Conservation (phyloP, 2,113 vertebrate species). For the Anas platyrhynchos region DNA sequence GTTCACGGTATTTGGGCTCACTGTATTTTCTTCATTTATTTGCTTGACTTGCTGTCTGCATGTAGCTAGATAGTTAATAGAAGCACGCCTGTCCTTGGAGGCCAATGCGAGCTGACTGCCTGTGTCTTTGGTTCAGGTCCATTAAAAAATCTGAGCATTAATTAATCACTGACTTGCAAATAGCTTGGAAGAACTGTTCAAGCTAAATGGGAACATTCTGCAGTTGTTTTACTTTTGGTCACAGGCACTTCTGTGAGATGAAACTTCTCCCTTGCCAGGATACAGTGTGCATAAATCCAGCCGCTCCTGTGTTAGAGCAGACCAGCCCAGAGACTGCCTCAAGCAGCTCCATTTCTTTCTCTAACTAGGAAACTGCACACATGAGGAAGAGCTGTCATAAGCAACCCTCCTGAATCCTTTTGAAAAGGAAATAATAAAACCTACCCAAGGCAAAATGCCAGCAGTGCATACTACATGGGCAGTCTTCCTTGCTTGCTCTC, state of each 20-base stretch:
- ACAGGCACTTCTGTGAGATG: neutral
- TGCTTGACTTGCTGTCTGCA: slow-evolving; percentile 39
- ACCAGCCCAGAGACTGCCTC: neutral
- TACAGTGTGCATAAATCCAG: neutral
- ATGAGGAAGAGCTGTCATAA: neutral
- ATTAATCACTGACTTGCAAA: slow-evolving; percentile 66
- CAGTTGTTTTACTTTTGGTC: slow-evolving; percentile 39
- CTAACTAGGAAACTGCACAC: neutral
- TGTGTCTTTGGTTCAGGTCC: slow-evolving; percentile 57
- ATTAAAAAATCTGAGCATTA: slow-evolving; percentile 54
- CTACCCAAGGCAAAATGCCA: neutral
- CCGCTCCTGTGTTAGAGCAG: neutral
- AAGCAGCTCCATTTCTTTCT: slow-evolving; percentile 5
- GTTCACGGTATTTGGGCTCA: neutral
- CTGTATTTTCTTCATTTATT: slow-evolving; percentile 21
- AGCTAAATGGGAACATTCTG: neutral
- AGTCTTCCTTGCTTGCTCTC: neutral
- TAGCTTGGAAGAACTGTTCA: slow-evolving; percentile 16
- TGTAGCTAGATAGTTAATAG: neutral
- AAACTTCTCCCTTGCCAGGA: slow-evolving; percentile 19
- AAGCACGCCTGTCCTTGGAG: slow-evolving; percentile 39
- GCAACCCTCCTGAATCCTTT: neutral
- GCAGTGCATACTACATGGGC: neutral
- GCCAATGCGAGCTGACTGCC: slow-evolving; percentile 31
- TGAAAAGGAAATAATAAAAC: slow-evolving; percentile 22